phyloP scores from a whole-genome alignment of 1,140 invertebrate genomes.

The Limonius californicus region DNA sequence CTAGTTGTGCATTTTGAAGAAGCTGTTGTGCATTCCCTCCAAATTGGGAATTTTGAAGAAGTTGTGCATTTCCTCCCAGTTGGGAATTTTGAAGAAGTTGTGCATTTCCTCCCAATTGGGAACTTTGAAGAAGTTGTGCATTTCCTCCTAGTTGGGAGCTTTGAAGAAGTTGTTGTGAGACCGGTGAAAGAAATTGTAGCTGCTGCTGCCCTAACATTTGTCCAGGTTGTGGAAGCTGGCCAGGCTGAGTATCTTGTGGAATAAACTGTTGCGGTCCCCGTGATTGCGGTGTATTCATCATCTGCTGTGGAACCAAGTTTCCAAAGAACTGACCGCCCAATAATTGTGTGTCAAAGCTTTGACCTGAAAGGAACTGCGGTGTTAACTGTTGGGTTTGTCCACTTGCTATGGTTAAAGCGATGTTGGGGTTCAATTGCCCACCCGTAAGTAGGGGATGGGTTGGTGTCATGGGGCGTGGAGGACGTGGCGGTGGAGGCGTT shows the following conservation, averaged over 20 bases:
- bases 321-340: constrained; percentile 57
- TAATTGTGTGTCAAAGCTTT: constrained; percentile 53
- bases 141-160: constrained; percentile 18
- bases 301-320: constrained; percentile 54
- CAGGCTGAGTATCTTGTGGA: constrained; percentile 8
- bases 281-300: constrained; percentile 38
- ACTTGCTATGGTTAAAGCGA: constrained; percentile 56
- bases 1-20: constrained; percentile 19
- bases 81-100: constrained; percentile 27
- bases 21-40: constrained; percentile 1
- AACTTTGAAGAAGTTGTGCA: constrained; percentile 26
- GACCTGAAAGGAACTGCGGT: constrained; percentile 49
- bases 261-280: neutral
- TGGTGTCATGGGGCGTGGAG: constrained; percentile 50
- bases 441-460: constrained; percentile 61
- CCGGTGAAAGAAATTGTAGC: neutral
- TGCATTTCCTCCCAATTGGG: neutral
- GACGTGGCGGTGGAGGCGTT: constrained; percentile 53
- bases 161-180: constrained; percentile 27
- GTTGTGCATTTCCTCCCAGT: constrained; percentile 3
- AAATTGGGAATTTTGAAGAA: constrained; percentile 27
- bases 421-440: constrained; percentile 61
- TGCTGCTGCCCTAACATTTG: constrained; percentile 25
- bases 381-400: constrained; percentile 26
- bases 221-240: constrained; percentile 27